These are phyloP conservation scores for Urocolius indicus DNA, from an alignment of 2,113 vertebrate genomes.

Conservation along the genomic window DNA sequence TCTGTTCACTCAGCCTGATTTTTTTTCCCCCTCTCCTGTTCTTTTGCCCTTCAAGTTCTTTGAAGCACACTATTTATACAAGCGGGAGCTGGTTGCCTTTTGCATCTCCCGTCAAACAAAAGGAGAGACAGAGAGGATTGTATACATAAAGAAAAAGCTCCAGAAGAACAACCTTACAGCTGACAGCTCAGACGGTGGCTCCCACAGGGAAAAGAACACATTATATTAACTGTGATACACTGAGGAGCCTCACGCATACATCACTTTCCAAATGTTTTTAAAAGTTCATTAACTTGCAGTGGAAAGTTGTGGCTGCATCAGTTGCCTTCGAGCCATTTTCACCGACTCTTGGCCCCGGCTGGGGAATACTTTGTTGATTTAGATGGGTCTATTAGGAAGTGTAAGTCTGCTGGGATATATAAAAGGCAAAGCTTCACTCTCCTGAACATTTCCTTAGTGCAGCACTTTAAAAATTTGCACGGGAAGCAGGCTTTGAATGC, in stretches of 20 bases:
- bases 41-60: conserved; percentile 17
- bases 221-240: conserved; percentile 31
- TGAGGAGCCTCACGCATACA: neutral
- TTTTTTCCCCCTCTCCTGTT: neutral
- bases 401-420: conserved; percentile 61
- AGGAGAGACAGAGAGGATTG: neutral
- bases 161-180: conserved; percentile 26
- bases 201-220: neutral
- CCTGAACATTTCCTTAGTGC: conserved; percentile 57
- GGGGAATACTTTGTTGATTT: conserved; percentile 71
- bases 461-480: conserved; percentile 58
- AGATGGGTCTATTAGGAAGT: conserved; percentile 63
- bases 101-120: neutral
- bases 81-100: neutral
- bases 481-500: conserved; percentile 40
- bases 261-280: conserved; percentile 61
- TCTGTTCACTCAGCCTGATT: neutral
- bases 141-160: neutral
- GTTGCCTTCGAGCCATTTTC: conserved; percentile 46
- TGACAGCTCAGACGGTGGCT: conserved; percentile 35
- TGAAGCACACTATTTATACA: neutral
- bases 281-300: conserved; percentile 71
- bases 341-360: conserved; percentile 24
- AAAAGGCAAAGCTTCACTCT: conserved; percentile 58
- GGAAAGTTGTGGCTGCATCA: conserved; percentile 57